phyloP scores from a whole-genome alignment of 2,113 vertebrate genomes.

The Cisticola juncidis region DNA sequence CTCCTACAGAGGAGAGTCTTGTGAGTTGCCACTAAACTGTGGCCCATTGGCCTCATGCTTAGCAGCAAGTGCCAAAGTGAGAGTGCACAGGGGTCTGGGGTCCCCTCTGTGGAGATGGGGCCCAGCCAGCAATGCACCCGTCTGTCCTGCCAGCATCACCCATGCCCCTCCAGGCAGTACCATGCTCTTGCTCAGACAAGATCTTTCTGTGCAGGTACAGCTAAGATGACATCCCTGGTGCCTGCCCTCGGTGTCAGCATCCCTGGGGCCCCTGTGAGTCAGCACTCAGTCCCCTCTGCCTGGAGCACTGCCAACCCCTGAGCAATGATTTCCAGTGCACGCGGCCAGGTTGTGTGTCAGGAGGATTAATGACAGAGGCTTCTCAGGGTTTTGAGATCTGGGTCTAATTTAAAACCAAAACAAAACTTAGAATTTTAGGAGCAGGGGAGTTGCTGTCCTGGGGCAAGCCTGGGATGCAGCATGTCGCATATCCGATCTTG shows the following conservation, averaged over 20 bases:
- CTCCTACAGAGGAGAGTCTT: not conserved
- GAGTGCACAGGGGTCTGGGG: fast-evolving
- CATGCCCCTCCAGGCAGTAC: not conserved
- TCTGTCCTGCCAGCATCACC: not conserved
- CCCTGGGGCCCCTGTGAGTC: not conserved
- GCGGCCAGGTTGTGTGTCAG: conserved; percentile 33
- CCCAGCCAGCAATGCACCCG: fast-evolving
- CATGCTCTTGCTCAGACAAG: not conserved
- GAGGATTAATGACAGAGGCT: conserved; percentile 47
- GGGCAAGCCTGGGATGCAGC: conserved; percentile 33
- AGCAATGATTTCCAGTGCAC: conserved; percentile 58
- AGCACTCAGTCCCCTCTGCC: not conserved
- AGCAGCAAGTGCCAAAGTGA: not conserved
- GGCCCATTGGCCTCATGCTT: fast-evolving
- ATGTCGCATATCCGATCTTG: conserved; percentile 8
- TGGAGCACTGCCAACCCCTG: conserved; percentile 11
- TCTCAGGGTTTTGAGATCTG: conserved; percentile 13
- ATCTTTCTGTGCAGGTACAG: not conserved
- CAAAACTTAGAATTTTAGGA: conserved; percentile 23
- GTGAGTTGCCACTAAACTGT: not conserved
- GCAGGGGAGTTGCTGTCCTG: conserved; percentile 45
- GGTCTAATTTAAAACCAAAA: conserved; percentile 63
- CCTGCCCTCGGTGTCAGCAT: not conserved
- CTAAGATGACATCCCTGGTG: not conserved
- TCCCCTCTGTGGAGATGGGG: not conserved